A percentile compares a stretch with the other conserved stretches of the same genome.
phyloP scores from a whole-genome alignment of 2,888 invertebrate genomes.

The Busseola fusca region DNA sequence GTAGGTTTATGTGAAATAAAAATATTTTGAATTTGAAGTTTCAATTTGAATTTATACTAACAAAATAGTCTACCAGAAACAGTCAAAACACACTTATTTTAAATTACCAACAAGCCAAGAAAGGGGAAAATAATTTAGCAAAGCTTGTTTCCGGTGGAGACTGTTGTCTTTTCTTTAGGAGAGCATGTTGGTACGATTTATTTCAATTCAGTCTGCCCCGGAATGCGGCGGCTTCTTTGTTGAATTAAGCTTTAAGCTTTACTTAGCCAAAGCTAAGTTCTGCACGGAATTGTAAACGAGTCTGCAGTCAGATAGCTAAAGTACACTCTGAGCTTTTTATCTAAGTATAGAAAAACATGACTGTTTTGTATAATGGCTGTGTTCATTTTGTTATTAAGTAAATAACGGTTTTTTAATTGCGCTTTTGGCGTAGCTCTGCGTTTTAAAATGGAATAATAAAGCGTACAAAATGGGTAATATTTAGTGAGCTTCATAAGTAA shows the following conservation, averaged over 20 bases:
- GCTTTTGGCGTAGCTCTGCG: not conserved
- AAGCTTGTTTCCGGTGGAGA: conserved; percentile 17
- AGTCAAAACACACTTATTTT: not conserved
- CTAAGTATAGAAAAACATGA: conserved; percentile 4
- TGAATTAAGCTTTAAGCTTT: conserved; percentile 58
- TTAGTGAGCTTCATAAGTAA: not conserved
- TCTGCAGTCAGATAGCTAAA: conserved; percentile 45
- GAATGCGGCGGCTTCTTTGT: conserved; percentile 49
- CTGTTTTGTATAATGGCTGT: conserved; percentile 18
- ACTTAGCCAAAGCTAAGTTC: conserved; percentile 51
- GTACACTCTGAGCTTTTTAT: conserved; percentile 25
- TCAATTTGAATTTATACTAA: too few species aligned
- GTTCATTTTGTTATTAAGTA: conserved; percentile 17
- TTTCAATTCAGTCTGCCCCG: conserved; percentile 30
- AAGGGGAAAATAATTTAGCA: conserved; percentile 16
- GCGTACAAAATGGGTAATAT: not conserved
- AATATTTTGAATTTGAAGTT: too few species aligned
- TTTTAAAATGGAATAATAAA: not conserved
- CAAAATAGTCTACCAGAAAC: not conserved
- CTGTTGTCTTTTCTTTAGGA: conserved; percentile 7
- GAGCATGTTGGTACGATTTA: conserved; percentile 43
- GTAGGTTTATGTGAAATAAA: too few species aligned
- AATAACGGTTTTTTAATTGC: not conserved
- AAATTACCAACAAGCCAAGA: conserved; percentile 8
- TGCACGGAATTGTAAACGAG: conserved; percentile 48